Percentiles rank a stretch among this genome's conserved stretches.
Evolutionary conservation across 1,140 invertebrate genomes (phyloP).

Genomic region (Bombus terrestris): DNA sequence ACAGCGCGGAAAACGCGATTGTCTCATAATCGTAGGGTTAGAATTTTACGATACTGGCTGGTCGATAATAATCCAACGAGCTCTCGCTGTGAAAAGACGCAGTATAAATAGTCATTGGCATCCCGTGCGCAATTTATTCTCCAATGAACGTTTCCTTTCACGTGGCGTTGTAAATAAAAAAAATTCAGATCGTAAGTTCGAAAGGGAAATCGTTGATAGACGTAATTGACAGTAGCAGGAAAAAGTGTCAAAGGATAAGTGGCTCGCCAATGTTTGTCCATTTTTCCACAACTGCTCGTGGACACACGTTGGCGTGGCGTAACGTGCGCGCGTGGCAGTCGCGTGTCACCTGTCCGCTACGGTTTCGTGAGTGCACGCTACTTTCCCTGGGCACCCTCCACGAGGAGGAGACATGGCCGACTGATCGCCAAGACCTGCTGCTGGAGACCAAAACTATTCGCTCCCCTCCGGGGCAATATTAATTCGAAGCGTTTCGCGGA

Average conservation of each 20-base stretch:
- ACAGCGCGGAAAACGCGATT: not conserved
- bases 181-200: not conserved
- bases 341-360: constrained; percentile 82
- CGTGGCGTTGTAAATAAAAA: not conserved
- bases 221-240: not conserved
- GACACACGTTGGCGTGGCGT: constrained; percentile 32
- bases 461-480: not conserved
- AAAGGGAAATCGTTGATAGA: not conserved
- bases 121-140: constrained; percentile 17
- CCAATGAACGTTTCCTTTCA: constrained; percentile 2
- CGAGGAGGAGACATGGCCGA: constrained; percentile 76
- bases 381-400: constrained; percentile 74
- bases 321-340: constrained; percentile 73
- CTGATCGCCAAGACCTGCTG: constrained; percentile 77
- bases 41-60: not conserved
- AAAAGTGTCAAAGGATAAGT: constrained; percentile 32
- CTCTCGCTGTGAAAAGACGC: not conserved
- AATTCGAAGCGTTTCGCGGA: constrained; percentile 4
- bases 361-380: constrained; percentile 74
- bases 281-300: constrained; percentile 72
- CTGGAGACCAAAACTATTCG: constrained; percentile 48
- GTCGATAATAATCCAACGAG: not conserved
- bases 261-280: constrained; percentile 63
- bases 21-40: constrained; percentile 33
- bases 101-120: constrained; percentile 27